Conservation (phyloP, 2,113 vertebrate species). For the Sorex araneus region DNA sequence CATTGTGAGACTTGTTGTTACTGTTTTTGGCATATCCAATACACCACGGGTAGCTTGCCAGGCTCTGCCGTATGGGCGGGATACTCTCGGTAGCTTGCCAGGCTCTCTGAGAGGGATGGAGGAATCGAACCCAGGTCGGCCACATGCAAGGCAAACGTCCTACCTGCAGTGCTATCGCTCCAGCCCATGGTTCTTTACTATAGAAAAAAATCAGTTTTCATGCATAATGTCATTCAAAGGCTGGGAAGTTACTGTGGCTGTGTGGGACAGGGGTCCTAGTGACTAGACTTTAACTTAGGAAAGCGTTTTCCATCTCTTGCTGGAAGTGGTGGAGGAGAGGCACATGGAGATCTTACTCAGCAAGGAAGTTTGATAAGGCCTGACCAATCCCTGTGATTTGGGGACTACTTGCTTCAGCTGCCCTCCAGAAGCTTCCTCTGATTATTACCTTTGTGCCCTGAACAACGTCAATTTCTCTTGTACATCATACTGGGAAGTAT, state of each 20-base stretch:
- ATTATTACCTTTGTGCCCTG: conserved; percentile 15
- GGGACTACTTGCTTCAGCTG: background rate
- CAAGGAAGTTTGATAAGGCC: background rate
- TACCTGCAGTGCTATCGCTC: too few species aligned
- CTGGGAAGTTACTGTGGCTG: background rate
- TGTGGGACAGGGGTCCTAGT: background rate
- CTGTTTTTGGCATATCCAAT: too few species aligned
- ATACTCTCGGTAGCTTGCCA: too few species aligned
- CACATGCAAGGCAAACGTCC: too few species aligned
- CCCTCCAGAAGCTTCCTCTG: background rate
- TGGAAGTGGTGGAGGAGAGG: background rate
- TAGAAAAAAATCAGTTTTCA: conserved; percentile 11
- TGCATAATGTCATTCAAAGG: background rate
- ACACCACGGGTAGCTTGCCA: too few species aligned
- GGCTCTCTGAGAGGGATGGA: too few species aligned
- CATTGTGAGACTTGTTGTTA: too few species aligned
- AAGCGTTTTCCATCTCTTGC: background rate
- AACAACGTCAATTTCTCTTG: conserved; percentile 24
- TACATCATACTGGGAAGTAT: conserved; percentile 2
- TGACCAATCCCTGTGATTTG: background rate
- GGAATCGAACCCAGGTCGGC: too few species aligned
- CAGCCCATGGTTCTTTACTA: background rate
- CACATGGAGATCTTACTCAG: background rate
- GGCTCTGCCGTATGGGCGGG: too few species aligned
- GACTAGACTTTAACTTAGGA: background rate